A percentile compares a stretch with the other conserved stretches of the same genome.
Conservation (phyloP, 2,113 vertebrate genomes). For the Bos taurus region ARS-UCD2.0 NC_037335.1:4278001-4278500, state of each 20-base stretch:
- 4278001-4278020: background rate
- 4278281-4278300: background rate
- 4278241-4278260: background rate
- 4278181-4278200: background rate
- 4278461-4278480: background rate
- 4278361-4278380: background rate
- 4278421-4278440: background rate
- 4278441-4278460: background rate
- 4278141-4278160: background rate
- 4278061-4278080: background rate
- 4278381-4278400: background rate
- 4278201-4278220: background rate
- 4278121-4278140: background rate
- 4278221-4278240: background rate
- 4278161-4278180: background rate
- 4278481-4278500: background rate
- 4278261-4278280: background rate
- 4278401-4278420: background rate
- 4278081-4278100: background rate
- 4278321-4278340: background rate
- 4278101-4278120: fast-evolving
- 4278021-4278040: fast-evolving
- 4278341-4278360: background rate
- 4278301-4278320: background rate
- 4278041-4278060: background rate